phyloP scores from a whole-genome alignment of 2,888 invertebrate genomes.

The Noctua comes region DNA sequence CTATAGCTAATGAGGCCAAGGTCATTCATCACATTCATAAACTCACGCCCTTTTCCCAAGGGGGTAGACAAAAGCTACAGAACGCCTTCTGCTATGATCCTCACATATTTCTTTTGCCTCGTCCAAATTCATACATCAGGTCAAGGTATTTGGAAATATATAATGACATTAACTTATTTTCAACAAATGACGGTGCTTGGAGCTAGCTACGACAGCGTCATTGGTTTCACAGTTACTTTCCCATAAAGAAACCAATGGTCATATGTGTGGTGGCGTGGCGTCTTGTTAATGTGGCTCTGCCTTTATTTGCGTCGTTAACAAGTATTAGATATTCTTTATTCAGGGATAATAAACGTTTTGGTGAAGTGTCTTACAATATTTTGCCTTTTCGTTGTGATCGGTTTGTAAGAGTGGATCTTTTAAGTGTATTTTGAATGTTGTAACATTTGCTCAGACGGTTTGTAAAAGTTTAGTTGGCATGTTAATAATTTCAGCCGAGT shows the following conservation, averaged over 20 bases:
- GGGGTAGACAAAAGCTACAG: background rate
- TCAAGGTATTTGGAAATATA: conserved; percentile 5
- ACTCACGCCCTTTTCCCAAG: background rate
- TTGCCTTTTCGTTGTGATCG: conserved; percentile 51
- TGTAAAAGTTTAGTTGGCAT: conserved; percentile 9
- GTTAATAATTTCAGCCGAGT: conserved; percentile 4
- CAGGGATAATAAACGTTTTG: conserved; percentile 58
- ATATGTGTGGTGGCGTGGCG: conserved; percentile 1
- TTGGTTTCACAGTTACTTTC: background rate
- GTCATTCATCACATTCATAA: background rate
- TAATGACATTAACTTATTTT: background rate
- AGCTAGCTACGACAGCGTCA: background rate
- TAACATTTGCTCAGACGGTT: conserved; percentile 23
- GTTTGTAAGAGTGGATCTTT: conserved; percentile 21
- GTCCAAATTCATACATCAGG: background rate
- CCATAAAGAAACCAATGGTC: conserved; percentile 10
- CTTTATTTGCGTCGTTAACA: conserved; percentile 28
- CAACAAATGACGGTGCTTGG: background rate
- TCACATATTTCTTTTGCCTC: background rate
- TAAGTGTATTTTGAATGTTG: conserved; percentile 29
- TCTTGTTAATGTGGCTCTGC: conserved; percentile 36
- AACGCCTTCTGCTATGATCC: background rate
- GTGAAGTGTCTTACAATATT: conserved; percentile 56
- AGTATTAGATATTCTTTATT: conserved; percentile 56
- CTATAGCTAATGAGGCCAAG: background rate